phyloP scores from a whole-genome alignment of 1,140 invertebrate genomes.

The Scaptomyza graminum region DNA sequence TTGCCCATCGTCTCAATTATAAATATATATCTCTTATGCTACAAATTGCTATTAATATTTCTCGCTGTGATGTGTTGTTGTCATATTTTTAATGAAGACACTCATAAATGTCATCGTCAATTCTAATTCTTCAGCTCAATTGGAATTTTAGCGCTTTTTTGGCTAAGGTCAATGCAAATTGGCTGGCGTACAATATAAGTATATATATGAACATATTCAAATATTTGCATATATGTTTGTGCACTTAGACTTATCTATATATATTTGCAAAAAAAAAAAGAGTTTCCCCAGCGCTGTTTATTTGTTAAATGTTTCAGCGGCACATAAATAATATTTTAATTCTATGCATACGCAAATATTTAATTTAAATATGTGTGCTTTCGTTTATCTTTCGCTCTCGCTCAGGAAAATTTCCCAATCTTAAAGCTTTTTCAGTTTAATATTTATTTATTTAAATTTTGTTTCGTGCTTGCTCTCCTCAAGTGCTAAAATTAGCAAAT shows the following conservation, averaged over 20 bases:
- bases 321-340: constrained; percentile 43
- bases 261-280: constrained; percentile 13
- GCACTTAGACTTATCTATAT: constrained; percentile 11
- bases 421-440: constrained; percentile 25
- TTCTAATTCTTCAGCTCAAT: constrained; percentile 67
- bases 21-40: background rate
- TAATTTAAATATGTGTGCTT: constrained; percentile 40
- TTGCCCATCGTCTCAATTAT: constrained; percentile 8
- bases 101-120: constrained; percentile 78
- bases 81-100: constrained; percentile 61
- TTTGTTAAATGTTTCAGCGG: constrained; percentile 39
- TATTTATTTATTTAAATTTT: constrained; percentile 2
- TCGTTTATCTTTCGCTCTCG: background rate
- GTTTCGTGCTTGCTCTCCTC: constrained; percentile 35
- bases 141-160: constrained; percentile 53
- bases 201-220: constrained; percentile 8
- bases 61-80: constrained; percentile 24
- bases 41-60: background rate
- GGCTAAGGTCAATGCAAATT: constrained; percentile 74
- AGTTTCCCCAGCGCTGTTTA: constrained; percentile 33
- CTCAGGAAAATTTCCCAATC: constrained; percentile 50
- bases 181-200: constrained; percentile 30
- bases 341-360: constrained; percentile 53
- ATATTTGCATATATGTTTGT: constrained; percentile 11
- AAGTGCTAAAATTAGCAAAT: constrained; percentile 69